These are phyloP conservation scores for Rhegmatorhina hoffmannsi DNA, from an alignment of 2,113 vertebrate genomes.

Conservation along the genomic window DNA sequence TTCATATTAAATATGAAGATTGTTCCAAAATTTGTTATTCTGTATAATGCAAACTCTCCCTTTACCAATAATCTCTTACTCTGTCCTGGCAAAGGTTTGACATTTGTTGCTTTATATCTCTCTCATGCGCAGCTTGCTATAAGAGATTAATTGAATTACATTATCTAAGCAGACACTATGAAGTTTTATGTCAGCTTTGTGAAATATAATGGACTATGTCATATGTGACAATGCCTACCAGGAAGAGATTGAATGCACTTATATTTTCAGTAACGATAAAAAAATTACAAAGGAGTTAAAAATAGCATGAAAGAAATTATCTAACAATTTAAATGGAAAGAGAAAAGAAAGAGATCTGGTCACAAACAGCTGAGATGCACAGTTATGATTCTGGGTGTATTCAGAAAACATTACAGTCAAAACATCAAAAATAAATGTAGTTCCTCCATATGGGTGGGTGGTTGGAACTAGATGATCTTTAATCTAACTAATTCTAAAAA, in stretches of 20 bases:
- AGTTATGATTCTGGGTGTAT: background rate
- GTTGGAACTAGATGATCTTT: background rate
- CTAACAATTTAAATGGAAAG: background rate
- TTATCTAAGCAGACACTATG: slow-evolving; percentile 1
- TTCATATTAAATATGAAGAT: background rate
- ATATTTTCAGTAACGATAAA: background rate
- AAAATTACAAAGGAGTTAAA: background rate
- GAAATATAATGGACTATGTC: background rate
- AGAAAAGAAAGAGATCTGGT: background rate
- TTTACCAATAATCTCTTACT: background rate
- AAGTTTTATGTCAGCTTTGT: slow-evolving; percentile 4
- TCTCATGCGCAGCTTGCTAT: background rate
- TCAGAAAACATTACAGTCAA: background rate
- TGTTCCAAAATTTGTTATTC: background rate
- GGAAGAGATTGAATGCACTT: background rate
- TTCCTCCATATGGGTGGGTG: background rate
- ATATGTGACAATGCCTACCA: background rate
- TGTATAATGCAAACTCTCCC: background rate
- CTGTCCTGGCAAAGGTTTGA: slow-evolving; percentile 1
- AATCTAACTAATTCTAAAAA: background rate
- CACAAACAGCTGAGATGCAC: background rate
- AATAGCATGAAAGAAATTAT: background rate
- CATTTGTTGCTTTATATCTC: background rate
- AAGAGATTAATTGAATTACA: slow-evolving; percentile 59
- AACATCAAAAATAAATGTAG: background rate